Percentiles rank a stretch among this genome's conserved stretches.
Conservation (phyloP, 1,140 invertebrate genomes). For the Cyphomyrmex costatus region DNA sequence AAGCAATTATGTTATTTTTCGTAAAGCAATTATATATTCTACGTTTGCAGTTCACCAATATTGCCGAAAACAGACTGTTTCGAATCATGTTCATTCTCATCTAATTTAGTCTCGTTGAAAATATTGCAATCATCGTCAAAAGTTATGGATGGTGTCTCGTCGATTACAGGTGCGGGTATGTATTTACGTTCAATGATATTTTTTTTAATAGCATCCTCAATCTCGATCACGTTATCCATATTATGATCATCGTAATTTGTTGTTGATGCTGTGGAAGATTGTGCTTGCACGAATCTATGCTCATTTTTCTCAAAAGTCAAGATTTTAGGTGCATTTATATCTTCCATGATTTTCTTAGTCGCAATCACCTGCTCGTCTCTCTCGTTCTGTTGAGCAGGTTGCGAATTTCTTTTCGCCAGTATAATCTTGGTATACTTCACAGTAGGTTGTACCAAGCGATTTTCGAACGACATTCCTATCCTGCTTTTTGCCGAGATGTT, state of each 20-base stretch:
- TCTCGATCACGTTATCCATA: constrained; percentile 73
- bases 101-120: constrained; percentile 11
- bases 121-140: constrained; percentile 28
- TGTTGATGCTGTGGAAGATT: constrained; percentile 4
- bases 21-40: constrained; percentile 7
- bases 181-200: constrained; percentile 81
- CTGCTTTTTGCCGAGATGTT: constrained; percentile 67
- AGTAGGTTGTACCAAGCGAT: constrained; percentile 73
- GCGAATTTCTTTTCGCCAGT: constrained; percentile 84
- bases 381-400: constrained; percentile 68
- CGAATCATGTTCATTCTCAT: constrained; percentile 12
- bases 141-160: constrained; percentile 63
- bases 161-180: constrained; percentile 61
- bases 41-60: constrained; percentile 30
- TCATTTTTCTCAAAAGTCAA: constrained; percentile 74
- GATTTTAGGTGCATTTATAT: constrained; percentile 71
- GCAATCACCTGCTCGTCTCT: constrained; percentile 77
- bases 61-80: constrained; percentile 15
- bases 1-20: neutral
- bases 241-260: constrained; percentile 63
- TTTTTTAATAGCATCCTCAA: constrained; percentile 81
- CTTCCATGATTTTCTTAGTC: constrained; percentile 79
- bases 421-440: constrained; percentile 88
- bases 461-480: constrained; percentile 67
- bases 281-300: constrained; percentile 68